These are phyloP conservation scores for Leptarthrus brevirostris DNA, from an alignment of 2,888 invertebrate species.

Conservation along the genomic window DNA sequence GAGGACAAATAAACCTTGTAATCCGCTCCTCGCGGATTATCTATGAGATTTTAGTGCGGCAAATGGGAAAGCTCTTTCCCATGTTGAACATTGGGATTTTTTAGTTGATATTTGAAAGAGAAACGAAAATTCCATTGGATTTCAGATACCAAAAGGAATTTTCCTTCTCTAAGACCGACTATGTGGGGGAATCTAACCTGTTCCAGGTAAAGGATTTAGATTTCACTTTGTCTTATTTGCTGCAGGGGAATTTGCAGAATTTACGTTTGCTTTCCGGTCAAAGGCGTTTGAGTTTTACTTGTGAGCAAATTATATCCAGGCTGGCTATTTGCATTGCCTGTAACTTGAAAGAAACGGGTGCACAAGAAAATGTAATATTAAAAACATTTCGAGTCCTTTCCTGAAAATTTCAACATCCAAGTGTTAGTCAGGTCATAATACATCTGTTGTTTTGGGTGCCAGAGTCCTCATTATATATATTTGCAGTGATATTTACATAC, in stretches of 20 bases:
- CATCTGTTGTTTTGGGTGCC: too few species aligned
- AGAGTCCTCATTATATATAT: too few species aligned
- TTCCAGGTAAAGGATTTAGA: background rate
- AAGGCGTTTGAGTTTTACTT: background rate
- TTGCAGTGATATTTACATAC: too few species aligned
- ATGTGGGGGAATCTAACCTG: background rate
- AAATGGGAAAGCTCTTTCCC: background rate
- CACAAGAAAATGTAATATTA: too few species aligned
- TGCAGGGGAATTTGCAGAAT: background rate
- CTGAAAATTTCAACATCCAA: too few species aligned
- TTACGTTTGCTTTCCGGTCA: background rate
- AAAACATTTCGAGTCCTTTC: too few species aligned
- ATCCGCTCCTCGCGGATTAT: background rate
- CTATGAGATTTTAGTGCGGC: background rate
- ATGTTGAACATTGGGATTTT: background rate
- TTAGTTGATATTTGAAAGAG: constrained; percentile 15
- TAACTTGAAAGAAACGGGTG: too few species aligned
- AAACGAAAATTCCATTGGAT: constrained; percentile 9
- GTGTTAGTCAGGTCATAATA: too few species aligned
- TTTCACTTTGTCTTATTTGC: background rate
- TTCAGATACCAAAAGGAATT: constrained; percentile 15
- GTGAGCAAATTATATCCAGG: too few species aligned
- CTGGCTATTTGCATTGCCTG: too few species aligned
- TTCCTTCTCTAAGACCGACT: background rate
- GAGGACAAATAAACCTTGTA: background rate